phyloP scores from a whole-genome alignment of 2,113 vertebrate genomes.

The human region GRCh38 chr5:147028001-147028500 shows the following conservation, averaged over 20 bases:
- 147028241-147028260: background rate
- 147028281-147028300: background rate
- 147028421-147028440: background rate
- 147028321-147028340: background rate
- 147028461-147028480: background rate
- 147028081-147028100: background rate
- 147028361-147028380: background rate
- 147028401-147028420: background rate
- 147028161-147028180: background rate
- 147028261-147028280: background rate
- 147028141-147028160: background rate
- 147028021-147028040: background rate
- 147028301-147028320: background rate
- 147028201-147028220: background rate
- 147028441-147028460: background rate
- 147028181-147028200: background rate
- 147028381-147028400: background rate
- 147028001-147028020: background rate
- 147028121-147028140: background rate
- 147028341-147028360: background rate
- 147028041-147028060: background rate
- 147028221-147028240: background rate
- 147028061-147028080: background rate
- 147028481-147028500: background rate
- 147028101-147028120: background rate